phyloP scores from a whole-genome alignment of 2,113 vertebrate species.

The Leucoraja erinaceus region DNA sequence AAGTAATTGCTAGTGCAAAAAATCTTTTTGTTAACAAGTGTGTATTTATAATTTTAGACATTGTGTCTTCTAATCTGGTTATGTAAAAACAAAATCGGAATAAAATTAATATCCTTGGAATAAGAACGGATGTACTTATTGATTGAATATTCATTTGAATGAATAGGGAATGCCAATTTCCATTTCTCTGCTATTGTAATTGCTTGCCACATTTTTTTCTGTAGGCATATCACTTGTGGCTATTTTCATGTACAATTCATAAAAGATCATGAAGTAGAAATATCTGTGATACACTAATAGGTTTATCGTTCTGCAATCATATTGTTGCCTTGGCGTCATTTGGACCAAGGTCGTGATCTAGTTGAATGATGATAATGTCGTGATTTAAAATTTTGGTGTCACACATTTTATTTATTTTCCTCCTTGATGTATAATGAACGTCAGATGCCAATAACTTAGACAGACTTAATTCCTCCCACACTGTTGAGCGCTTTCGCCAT shows the following conservation, averaged over 20 bases:
- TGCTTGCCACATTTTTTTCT: not conserved
- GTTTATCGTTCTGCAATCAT: not conserved
- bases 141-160: not conserved
- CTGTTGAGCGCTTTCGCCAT: no score
- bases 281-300: not conserved
- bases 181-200: not conserved
- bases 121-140: not conserved
- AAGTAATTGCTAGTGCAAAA: not conserved
- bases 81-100: not conserved
- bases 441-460: not conserved
- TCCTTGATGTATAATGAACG: not conserved
- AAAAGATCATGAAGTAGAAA: not conserved
- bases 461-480: no score
- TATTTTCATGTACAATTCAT: not conserved
- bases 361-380: not conserved
- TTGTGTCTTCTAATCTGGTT: not conserved
- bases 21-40: not conserved
- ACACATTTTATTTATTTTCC: not conserved
- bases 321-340: not conserved
- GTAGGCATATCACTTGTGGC: not conserved
- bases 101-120: not conserved
- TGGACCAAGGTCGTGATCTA: not conserved
- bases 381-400: not conserved
- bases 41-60: not conserved
- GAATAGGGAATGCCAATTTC: not conserved